Evolutionary conservation across 64 coral and sea anemone species (phyloP), one percentile per base, ranked within the genome.

Genomic region (Dendrophyllia cribrosa): DNA sequence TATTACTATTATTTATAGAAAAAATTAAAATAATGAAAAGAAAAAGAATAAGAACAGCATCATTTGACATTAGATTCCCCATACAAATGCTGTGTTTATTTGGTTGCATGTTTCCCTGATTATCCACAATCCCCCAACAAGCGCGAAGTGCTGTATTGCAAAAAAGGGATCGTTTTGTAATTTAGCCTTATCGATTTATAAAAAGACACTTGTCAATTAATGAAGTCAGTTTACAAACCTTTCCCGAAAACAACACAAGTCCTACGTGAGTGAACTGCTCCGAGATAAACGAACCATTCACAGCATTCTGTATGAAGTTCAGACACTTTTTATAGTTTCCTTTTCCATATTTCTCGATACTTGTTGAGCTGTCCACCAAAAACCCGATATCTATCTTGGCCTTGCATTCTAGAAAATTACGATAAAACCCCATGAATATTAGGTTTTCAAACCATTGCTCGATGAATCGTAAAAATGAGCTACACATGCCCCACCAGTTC

Each of bases 361-460:
- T 93, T 19, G 74, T 85, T 15, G 92, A 93, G 21, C 72, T 77
- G 43, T 93, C 92, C 19, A 93, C 55, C 17, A 93, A 43, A 50
- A 93, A 93, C 50, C 92, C 95, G 13, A 96, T 76, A 19, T 96
- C 95, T n/a, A 96, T 91, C 75, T 89, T 92, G 11, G 90, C 85
- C 61, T 89, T 96, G 51, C 95, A 96, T 56, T 78, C 77, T 88
- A 55, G 20, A 17, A 20, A 55, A 55, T 10, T 3, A 53, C 7
- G 53, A 77, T n/a, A 26, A 0, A 77, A 25, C 20, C 15, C 34
- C 0, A 43, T 8, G 3, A 77, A 56, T 56, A 9, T 56, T 56
- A 6, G 12, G 53, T 56, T 56, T 9, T 12, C 12, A 56, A 56
- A 7, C 6, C 53, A 12, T 12, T 56, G 3, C 53, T 5, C 5